A percentile compares a stretch with the other conserved stretches of the same genome.
These are phyloP conservation scores for Microtus oregoni DNA, from an alignment of 2,113 vertebrate genomes.

Conservation along the genomic window DNA sequence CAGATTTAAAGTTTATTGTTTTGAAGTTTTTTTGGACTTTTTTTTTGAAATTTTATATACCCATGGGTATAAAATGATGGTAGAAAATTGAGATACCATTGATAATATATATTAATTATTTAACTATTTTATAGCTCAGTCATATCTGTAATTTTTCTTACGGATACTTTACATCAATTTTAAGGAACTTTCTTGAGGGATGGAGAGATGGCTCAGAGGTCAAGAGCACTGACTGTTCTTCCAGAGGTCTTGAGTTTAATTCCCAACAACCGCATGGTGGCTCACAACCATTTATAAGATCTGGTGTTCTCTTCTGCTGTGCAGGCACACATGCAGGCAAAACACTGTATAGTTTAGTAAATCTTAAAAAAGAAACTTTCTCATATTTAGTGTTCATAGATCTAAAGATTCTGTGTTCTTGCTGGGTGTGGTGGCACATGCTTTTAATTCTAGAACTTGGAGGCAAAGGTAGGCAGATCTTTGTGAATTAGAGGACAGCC, in stretches of 20 bases:
- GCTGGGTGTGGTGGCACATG: not conserved
- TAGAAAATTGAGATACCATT: slow-evolving; percentile 46
- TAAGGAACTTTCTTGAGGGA: not conserved
- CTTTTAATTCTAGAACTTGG: not conserved
- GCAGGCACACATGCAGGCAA: too few species aligned
- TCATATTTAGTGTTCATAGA: slow-evolving; percentile 40
- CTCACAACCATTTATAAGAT: too few species aligned
- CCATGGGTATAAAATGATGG: slow-evolving; percentile 29
- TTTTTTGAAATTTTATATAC: slow-evolving; percentile 47
- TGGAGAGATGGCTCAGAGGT: too few species aligned
- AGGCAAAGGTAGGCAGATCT: not conserved
- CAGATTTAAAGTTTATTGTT: not conserved
- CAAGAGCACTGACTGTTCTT: too few species aligned
- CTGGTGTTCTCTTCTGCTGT: too few species aligned
- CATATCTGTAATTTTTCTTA: not conserved
- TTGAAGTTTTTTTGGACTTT: slow-evolving; percentile 51
- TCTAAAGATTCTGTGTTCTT: not conserved
- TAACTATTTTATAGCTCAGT: slow-evolving; percentile 22
- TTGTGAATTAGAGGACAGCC: not conserved
- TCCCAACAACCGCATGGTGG: too few species aligned
- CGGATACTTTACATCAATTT: not conserved
- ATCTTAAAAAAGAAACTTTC: not conserved
- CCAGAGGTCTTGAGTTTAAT: too few species aligned
- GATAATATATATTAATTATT: not conserved
- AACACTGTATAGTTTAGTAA: too few species aligned